Conservation (phyloP, 2,888 invertebrate genomes). For the Saturnia pavonia region DNA sequence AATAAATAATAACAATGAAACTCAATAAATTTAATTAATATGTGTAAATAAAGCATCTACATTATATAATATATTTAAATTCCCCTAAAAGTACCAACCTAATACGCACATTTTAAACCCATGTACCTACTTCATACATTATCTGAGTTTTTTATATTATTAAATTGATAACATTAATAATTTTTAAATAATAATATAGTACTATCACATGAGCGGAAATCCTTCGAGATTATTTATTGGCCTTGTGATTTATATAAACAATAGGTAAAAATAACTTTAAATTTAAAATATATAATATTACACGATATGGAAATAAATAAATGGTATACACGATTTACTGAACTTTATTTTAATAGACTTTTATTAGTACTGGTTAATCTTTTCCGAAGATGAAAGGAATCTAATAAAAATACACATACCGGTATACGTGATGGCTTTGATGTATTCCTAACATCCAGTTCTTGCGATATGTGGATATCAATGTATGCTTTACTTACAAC, state of each 20-base stretch:
- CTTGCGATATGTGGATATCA: neutral
- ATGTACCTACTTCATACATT: no score
- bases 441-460: neutral
- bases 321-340: no score
- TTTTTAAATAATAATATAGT: conserved; percentile 5
- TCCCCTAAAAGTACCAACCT: no score
- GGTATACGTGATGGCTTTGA: neutral
- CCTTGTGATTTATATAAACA: conserved; percentile 11
- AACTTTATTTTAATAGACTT: neutral
- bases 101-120: no score
- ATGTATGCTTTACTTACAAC: conserved; percentile 19
- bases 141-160: neutral
- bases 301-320: neutral
- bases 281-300: neutral
- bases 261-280: neutral
- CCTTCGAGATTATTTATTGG: conserved; percentile 25
- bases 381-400: neutral
- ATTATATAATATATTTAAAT: no score
- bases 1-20: no score
- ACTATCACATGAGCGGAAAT: conserved; percentile 28
- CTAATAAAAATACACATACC: neutral
- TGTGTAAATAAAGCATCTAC: no score
- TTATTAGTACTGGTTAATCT: neutral
- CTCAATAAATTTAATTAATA: no score
- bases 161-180: neutral